A percentile compares a stretch with the other conserved stretches of the same genome.
Conservation (phyloP, 1,140 invertebrate species). For the Tetraneura akinire region DNA sequence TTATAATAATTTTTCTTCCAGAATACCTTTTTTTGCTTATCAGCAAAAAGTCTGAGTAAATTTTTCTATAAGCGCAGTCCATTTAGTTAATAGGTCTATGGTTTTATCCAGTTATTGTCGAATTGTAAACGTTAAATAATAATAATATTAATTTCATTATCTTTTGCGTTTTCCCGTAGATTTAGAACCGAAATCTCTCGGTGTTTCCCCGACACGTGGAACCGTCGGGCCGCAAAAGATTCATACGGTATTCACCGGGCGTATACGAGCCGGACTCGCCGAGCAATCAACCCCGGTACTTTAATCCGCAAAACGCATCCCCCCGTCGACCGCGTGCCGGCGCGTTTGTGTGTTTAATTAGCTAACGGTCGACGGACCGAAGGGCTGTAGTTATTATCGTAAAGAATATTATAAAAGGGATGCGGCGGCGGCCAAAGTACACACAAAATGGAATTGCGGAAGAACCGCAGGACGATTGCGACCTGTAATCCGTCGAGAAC, state of each 20-base stretch:
- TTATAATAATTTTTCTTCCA: no score
- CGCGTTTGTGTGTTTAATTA: constrained; percentile 15
- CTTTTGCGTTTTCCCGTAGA: not conserved
- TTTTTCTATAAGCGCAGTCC: no score
- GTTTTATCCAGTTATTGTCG: no score
- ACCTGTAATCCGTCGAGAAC: constrained; percentile 27
- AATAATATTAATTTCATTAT: no score
- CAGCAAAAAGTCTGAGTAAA: no score
- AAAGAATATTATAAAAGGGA: constrained; percentile 24
- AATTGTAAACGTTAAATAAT: no score
- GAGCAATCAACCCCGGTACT: constrained; percentile 45
- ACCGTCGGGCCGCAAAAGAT: not conserved
- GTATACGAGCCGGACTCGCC: not conserved
- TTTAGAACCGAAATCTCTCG: no score
- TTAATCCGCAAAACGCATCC: constrained; percentile 21
- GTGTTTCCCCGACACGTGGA: not conserved
- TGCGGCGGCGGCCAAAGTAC: no score
- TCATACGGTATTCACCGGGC: constrained; percentile 41
- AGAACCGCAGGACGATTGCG: not conserved
- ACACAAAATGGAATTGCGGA: not conserved
- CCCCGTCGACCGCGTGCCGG: not conserved
- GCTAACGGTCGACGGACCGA: not conserved
- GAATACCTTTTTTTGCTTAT: no score
- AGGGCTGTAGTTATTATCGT: constrained; percentile 7
- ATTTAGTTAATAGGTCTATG: no score